phyloP scores from a whole-genome alignment of 2,113 vertebrate species.

The Orientallactaga bullata region DNA sequence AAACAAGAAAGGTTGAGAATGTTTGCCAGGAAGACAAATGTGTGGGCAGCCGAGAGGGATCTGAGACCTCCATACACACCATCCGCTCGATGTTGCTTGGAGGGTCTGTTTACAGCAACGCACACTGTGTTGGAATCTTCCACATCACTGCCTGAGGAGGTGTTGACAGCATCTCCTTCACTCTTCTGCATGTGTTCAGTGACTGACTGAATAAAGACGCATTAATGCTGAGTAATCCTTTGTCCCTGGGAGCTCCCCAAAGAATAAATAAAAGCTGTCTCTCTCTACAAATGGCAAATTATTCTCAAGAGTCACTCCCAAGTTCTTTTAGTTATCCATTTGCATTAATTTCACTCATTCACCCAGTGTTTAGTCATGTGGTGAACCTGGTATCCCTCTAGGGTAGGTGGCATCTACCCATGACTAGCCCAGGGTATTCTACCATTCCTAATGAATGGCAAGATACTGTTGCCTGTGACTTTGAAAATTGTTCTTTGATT shows the following conservation, averaged over 20 bases:
- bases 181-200: constrained; percentile 18
- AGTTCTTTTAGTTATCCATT: not conserved
- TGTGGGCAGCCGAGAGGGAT: not conserved
- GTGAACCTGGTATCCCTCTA: not conserved
- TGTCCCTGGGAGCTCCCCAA: not conserved
- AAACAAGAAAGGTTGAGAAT: not conserved
- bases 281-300: not conserved
- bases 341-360: not conserved
- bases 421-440: not conserved
- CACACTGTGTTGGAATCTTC: constrained; percentile 43
- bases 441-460: not conserved
- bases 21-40: not conserved
- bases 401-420: not conserved
- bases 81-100: not conserved
- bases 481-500: not conserved
- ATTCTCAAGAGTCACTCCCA: not conserved
- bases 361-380: not conserved
- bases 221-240: not conserved
- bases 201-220: not conserved
- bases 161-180: constrained; percentile 36
- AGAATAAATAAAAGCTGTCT: not conserved
- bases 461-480: not conserved
- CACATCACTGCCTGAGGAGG: not conserved
- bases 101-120: constrained; percentile 56
- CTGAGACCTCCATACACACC: not conserved